Percentiles rank a stretch among this genome's conserved stretches.
These are phyloP conservation scores for Varanus salvator DNA, from an alignment of 2,113 vertebrate species.

Conservation along the genomic window DNA sequence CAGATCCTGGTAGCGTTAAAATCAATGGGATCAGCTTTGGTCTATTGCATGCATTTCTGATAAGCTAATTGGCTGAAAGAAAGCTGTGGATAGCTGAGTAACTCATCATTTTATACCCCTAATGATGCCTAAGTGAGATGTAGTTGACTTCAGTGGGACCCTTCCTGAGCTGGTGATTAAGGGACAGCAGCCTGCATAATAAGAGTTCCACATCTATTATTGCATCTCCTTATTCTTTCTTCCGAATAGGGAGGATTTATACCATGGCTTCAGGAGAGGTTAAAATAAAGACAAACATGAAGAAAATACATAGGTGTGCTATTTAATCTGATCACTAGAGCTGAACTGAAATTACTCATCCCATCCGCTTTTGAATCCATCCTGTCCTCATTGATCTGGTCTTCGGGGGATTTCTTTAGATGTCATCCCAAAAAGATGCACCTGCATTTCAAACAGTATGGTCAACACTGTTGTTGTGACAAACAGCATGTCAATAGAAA, in stretches of 20 bases:
- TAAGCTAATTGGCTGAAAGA: conserved; percentile 26
- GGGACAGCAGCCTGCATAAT: background rate
- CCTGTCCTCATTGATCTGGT: background rate
- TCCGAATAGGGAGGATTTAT: background rate
- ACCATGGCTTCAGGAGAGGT: background rate
- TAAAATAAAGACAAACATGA: background rate
- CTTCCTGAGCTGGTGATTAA: background rate
- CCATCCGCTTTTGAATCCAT: background rate
- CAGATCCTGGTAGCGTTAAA: conserved; percentile 25
- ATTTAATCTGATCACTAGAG: background rate
- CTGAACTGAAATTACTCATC: background rate
- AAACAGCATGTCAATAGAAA: background rate
- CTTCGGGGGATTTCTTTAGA: background rate
- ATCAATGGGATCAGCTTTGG: conserved; percentile 10
- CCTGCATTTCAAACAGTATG: background rate
- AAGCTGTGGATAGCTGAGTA: background rate
- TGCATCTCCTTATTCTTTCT: background rate
- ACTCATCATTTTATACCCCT: background rate
- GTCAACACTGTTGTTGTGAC: background rate
- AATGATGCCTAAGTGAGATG: background rate
- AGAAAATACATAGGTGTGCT: background rate
- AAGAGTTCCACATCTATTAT: background rate
- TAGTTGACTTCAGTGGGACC: background rate
- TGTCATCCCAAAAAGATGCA: background rate
- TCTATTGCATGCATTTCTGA: background rate